Conservation (phyloP, 2,888 invertebrate genomes). For the Rhagophthalmus giganteus region DNA sequence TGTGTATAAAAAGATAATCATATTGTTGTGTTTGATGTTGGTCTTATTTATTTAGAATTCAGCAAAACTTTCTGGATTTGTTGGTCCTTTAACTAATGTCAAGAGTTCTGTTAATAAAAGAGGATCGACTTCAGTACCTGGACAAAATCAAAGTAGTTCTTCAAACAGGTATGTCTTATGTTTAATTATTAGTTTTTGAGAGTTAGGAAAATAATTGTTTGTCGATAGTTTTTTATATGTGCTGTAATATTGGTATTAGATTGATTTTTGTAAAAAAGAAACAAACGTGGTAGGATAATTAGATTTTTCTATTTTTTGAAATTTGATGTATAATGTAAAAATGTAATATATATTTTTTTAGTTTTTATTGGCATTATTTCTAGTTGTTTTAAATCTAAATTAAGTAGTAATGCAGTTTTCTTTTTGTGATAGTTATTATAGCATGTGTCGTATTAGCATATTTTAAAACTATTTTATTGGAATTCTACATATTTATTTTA, state of each 20-base stretch:
- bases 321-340: too few relatives aligned
- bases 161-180: constrained; percentile 47
- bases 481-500: neutral
- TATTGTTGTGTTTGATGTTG: neutral
- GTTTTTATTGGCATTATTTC: neutral
- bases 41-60: constrained; percentile 44
- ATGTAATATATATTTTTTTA: too few relatives aligned
- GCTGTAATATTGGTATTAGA: constrained; percentile 1
- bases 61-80: constrained; percentile 51
- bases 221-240: constrained; percentile 2
- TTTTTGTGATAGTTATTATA: too few relatives aligned
- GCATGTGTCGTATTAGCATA: neutral
- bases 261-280: too few relatives aligned
- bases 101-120: constrained; percentile 52
- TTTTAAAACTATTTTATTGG: neutral
- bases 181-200: constrained; percentile 1
- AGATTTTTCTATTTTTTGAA: too few relatives aligned
- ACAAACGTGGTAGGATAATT: too few relatives aligned
- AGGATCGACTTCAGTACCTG: constrained; percentile 49
- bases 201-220: neutral
- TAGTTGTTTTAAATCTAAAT: too few relatives aligned
- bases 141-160: constrained; percentile 47
- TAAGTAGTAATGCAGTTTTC: too few relatives aligned
- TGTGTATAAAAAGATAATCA: constrained; percentile 38
- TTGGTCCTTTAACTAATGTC: constrained; percentile 49